Evolutionary conservation across 2,888 invertebrate genomes (phyloP), one percentile per base, ranked within the genome.

Genomic region (Schizotus pectinicornis): DNA sequence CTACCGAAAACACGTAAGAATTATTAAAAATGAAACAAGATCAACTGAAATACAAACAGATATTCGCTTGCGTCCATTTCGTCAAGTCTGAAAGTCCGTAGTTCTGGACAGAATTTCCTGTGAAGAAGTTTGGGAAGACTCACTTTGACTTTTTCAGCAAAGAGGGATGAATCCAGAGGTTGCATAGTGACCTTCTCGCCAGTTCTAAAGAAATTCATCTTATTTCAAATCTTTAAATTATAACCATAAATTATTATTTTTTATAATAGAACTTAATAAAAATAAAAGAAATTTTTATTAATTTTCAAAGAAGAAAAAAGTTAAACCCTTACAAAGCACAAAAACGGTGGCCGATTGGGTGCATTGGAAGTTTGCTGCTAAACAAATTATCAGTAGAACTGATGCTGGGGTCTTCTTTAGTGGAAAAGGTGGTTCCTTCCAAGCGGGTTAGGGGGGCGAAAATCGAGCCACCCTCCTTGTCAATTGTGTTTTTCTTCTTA

Each of bases 301-400:
- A n/a, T n/a, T n/a, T n/a, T n/a, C n/a, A n/a, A n/a, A n/a, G n/a
- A n/a, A n/a, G n/a, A n/a, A n/a, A n/a, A n/a, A n/a, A n/a, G n/a
- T n/a, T n/a, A n/a, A n/a, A n/a, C n/a, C 43, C 54, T 31, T 50
- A 59, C 59, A 50, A 14, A n/a, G 43, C 13, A n/a, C 33, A 14
- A 45, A 59, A 45, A 1, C 32, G 37, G 34, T 54, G 59, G 8
- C 32, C 46, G 11, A 39, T 31, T 7, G 54, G 59, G 31, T 59
- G 12, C 6, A 34, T 65, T 2, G 61, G 65, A 6, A 73, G 48
- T 41, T 56, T 69, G 36, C 68, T 72, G 0, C 74, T 74, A 49
- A 73, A 72, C 8, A 75, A 66, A 66, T 74, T 74, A 30, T 71
- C 74, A 8, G 67, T 68, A 0, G 70, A 65, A 53, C 74, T 74